Evolutionary conservation across 1,140 invertebrate genomes (phyloP), one percentile per base, ranked within the genome.

Genomic region (Manduca sexta): DNA sequence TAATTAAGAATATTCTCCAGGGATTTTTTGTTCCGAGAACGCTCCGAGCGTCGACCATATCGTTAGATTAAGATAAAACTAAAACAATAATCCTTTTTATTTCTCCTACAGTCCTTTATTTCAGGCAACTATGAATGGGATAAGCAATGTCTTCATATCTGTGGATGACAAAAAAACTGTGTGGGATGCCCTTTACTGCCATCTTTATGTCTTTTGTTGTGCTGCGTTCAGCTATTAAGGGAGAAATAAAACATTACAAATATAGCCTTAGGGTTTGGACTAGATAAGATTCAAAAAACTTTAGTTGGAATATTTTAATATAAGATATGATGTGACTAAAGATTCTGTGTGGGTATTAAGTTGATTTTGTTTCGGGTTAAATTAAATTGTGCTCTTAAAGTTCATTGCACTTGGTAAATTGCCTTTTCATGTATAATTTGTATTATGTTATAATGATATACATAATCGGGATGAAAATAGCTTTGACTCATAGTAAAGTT

Each of bases 21-120:
- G 21, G 12, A 46, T 57, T 60, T 45, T 15, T 14, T 67, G 47
- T 68, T 47, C 59, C 16, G 14, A 45, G 34, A 47, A 56, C 52
- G 56, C 60, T 60, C 56, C 66, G 63, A 60, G 51, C 56, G 60
- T 52, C 65, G 68, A 64, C 80, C 69, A 74, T 73, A 83, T 74
- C 70, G 67, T 74, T 74, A 76, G 77, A 81, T 81, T 80, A 68
- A 78, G 77, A 81, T 81, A 77, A 74, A 78, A 84, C 66, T 81
- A 81, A 84, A 84, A 84, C 81, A 84, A 84, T 84, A 81, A 84
- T 83, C 77, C 74, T 81, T 81, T 83, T 80, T 75, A 81, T 78
- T 77, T 63, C 60, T 38, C 60, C 44, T 54, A 49, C 52, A 65
- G 52, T 72, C 65, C 60, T 78, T 81, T 84, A 77, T 79, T 82